Conservation (phyloP, 2,797 vertebrate genomes). For the Psittacula echo region DNA sequence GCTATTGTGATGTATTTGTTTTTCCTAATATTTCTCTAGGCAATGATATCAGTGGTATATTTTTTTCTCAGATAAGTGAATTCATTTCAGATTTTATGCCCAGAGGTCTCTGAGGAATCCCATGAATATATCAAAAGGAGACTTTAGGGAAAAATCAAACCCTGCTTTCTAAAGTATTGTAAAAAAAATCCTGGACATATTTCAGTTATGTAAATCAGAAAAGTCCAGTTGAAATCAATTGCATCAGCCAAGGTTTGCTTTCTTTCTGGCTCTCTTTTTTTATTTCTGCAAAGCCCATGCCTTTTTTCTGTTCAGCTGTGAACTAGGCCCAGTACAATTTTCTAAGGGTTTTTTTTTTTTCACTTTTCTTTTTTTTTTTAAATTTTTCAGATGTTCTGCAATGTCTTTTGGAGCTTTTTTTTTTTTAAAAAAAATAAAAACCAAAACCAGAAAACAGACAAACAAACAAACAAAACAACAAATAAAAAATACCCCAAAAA, state of each 20-base stretch:
- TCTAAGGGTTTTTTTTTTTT: not conserved
- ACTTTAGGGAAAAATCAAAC: not conserved
- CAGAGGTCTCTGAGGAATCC: not conserved
- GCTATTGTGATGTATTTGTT: slow-evolving; percentile 64
- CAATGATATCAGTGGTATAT: not conserved
- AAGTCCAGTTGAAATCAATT: not conserved
- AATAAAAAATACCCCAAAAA: too few relatives aligned
- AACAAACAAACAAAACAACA: not conserved
- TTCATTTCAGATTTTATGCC: slow-evolving; percentile 37
- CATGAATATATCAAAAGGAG: not conserved
- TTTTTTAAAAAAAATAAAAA: too few relatives aligned
- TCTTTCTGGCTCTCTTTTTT: not conserved
- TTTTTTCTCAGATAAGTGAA: slow-evolving; percentile 24
- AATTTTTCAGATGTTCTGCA: not conserved
- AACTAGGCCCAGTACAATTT: not conserved
- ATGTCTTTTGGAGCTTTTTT: not conserved
- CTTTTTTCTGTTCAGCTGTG: not conserved
- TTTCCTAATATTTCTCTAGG: slow-evolving; percentile 50
- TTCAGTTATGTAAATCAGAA: not conserved
- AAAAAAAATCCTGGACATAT: not conserved
- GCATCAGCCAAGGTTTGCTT: not conserved
- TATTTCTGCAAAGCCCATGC: rapidly evolving
- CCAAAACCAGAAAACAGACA: too few relatives aligned
- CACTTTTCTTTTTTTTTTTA: not conserved
- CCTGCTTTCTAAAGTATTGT: not conserved